These are phyloP conservation scores for Petrophora chlorosata DNA, from an alignment of 2,888 invertebrate species.

Conservation along the genomic window DNA sequence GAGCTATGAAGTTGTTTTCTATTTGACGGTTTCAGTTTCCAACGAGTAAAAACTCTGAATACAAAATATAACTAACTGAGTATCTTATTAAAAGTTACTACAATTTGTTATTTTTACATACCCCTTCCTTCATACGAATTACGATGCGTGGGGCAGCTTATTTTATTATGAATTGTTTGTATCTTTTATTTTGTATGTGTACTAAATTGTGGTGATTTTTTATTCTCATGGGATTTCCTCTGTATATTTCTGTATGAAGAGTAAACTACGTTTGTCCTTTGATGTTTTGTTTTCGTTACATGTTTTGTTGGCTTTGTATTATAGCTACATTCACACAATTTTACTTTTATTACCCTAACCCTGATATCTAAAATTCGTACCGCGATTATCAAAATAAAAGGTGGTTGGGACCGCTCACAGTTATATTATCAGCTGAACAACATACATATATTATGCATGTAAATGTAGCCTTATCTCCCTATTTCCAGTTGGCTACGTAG, in stretches of 20 bases:
- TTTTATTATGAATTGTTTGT: not conserved
- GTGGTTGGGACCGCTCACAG: not conserved
- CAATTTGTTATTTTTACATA: constrained; percentile 48
- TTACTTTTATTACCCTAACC: not conserved
- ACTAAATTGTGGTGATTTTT: no score
- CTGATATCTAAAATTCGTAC: not conserved
- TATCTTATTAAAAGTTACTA: no score
- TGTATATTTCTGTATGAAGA: no score
- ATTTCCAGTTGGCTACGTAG: constrained; percentile 64
- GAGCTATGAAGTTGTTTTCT: no score
- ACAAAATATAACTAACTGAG: no score
- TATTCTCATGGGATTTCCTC: no score
- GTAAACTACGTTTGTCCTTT: no score
- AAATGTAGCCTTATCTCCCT: constrained; percentile 60
- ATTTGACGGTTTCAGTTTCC: no score
- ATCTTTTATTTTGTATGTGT: not conserved
- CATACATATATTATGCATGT: constrained; percentile 27
- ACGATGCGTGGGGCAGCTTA: constrained; percentile 5
- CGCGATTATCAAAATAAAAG: constrained; percentile 11
- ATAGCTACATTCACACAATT: not conserved
- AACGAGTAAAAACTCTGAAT: no score
- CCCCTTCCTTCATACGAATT: constrained; percentile 10
- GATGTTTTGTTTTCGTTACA: no score
- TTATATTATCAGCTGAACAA: constrained; percentile 4
- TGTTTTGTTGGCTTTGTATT: no score